These are phyloP conservation scores for Cotesia vestalis DNA, from an alignment of 1,140 invertebrate genomes.

Conservation along the genomic window DNA sequence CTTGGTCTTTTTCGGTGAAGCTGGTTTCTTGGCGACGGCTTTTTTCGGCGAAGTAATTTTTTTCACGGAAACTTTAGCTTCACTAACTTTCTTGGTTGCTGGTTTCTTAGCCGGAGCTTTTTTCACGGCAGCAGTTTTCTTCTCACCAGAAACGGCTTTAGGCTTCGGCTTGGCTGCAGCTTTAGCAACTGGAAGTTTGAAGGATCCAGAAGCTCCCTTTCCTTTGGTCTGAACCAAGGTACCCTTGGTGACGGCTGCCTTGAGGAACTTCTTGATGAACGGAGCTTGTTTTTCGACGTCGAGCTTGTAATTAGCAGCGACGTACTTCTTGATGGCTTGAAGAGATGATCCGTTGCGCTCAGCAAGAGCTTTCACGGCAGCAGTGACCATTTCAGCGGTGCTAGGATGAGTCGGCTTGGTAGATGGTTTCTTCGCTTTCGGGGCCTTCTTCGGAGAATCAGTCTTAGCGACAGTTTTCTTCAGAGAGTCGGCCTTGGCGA, in stretches of 20 bases:
- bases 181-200: slow-evolving; percentile 19
- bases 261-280: slow-evolving; percentile 71
- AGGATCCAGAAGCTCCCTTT: slow-evolving; percentile 29
- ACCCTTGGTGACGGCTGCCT: slow-evolving; percentile 67
- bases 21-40: neutral
- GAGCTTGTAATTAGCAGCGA: slow-evolving; percentile 68
- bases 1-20: neutral
- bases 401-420: slow-evolving; percentile 60
- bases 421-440: slow-evolving; percentile 50
- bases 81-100: neutral
- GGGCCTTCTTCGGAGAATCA: slow-evolving; percentile 17
- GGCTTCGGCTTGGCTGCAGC: neutral
- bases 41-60: slow-evolving; percentile 18
- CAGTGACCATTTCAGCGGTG: slow-evolving; percentile 68
- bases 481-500: slow-evolving; percentile 25
- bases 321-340: slow-evolving; percentile 73
- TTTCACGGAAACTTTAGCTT: neutral
- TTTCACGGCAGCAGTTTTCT: neutral
- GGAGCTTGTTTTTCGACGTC: slow-evolving; percentile 69
- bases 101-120: neutral
- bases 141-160: neutral
- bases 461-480: slow-evolving; percentile 14
- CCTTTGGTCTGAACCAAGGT: slow-evolving; percentile 68
- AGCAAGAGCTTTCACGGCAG: slow-evolving; percentile 70
- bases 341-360: slow-evolving; percentile 71